Evolutionary conservation across 2,888 invertebrate species (phyloP).

Genomic region (Lamellibrachia satsuma): DNA sequence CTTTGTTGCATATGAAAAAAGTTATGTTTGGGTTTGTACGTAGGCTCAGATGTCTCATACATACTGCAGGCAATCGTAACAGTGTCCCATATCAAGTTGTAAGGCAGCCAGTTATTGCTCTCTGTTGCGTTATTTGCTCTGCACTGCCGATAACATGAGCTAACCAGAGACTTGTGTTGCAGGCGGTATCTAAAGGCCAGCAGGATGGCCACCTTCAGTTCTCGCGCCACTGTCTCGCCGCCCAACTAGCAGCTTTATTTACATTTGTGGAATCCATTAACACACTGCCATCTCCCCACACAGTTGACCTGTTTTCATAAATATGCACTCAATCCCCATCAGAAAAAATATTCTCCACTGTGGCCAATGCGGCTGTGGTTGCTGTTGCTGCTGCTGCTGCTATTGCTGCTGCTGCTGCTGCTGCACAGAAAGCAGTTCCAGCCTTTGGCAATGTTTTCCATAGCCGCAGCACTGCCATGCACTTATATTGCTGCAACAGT

Average conservation of each 20-base stretch:
- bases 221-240: not conserved
- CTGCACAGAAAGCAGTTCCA: not conserved
- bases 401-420: conserved; percentile 28
- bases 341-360: not conserved
- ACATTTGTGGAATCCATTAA: conserved; percentile 17
- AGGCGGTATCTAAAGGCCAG: not conserved
- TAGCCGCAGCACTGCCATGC: not conserved
- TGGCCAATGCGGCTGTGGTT: not conserved
- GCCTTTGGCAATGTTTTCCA: conserved; percentile 4
- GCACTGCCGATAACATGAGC: not conserved
- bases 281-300: not conserved
- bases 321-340: conserved; percentile 17
- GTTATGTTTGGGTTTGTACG: not conserved
- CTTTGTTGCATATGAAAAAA: not conserved
- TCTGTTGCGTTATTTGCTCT: conserved; percentile 10
- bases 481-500: not conserved
- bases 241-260: not conserved
- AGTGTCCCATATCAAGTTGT: not conserved
- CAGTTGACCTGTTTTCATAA: conserved; percentile 18
- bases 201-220: not conserved
- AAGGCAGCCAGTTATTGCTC: conserved; percentile 12
- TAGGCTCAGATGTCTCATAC: not conserved
- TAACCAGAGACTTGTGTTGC: conserved; percentile 12
- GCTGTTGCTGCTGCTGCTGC: conserved; percentile 27
- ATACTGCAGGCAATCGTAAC: not conserved